phyloP scores from a whole-genome alignment of 2,797 vertebrate genomes.

The Brachyalestes nurse region DNA sequence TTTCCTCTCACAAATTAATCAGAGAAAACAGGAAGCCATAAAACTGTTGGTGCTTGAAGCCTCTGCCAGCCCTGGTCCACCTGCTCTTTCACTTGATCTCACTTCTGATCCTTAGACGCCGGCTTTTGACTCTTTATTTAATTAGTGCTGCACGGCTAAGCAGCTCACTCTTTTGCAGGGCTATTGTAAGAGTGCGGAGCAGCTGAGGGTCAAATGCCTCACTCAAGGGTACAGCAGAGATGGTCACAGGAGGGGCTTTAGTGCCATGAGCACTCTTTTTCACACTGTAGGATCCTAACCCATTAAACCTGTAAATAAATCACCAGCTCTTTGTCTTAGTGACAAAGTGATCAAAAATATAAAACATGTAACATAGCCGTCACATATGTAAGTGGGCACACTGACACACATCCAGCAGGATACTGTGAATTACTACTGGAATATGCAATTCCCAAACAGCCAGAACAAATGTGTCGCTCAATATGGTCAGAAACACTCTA shows the following conservation, averaged over 20 bases:
- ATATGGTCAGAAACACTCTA: too few relatives aligned
- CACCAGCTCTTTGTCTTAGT: background rate
- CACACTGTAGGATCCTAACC: background rate
- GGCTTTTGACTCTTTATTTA: background rate
- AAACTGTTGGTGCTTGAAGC: conserved; percentile 33
- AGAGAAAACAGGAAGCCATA: conserved; percentile 41
- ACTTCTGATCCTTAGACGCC: background rate
- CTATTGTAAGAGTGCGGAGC: background rate
- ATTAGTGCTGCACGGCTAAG: conserved; percentile 7
- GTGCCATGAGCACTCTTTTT: background rate
- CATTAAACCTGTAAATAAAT: background rate
- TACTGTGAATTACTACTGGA: too few relatives aligned
- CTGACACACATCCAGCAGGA: too few relatives aligned
- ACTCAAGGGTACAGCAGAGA: background rate
- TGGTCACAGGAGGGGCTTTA: background rate
- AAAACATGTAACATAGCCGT: background rate
- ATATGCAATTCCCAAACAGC: too few relatives aligned
- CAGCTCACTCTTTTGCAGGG: conserved; percentile 1
- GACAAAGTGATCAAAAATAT: background rate
- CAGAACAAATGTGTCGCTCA: too few relatives aligned
- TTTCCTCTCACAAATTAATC: conserved; percentile 46
- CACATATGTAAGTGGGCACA: background rate
- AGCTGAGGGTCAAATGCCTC: conserved; percentile 12
- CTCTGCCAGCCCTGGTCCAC: conserved; percentile 1
- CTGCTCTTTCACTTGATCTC: conserved; percentile 17